Base-by-base conservation (phyloP, 2,888 invertebrate genomes). In the Brachyptera putata region DNA sequence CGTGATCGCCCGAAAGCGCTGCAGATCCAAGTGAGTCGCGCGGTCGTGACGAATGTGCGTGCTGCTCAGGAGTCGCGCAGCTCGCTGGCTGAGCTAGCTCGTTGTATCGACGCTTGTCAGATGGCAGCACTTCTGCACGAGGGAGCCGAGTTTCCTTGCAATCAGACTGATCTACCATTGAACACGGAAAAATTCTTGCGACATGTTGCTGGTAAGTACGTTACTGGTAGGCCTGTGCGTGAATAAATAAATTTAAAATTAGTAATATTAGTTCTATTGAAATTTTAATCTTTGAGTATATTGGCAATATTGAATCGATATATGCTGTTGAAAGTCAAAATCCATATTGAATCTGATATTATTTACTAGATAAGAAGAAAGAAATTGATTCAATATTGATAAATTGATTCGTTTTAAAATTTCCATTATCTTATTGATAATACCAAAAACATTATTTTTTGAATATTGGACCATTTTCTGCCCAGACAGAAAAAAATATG, bases 1-100 rank as follows among this genome's bases (percentile, higher is more conserved):
- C 83, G 87, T 63, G 95, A 95, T 74, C 80, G 95, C 22, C 97
- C 96, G 0, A 88, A 87, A 69, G 87, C 90, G 25, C 79, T 97
- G 66, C 92, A 94, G 70, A 77, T 92, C 30, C 91, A 91, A 75
- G 86, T 89, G 0, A 91, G 92, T 1, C 79, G 91, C 56, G 84
- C 88, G 7, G 76, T 77, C 41, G 71, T 84, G 25, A 84, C 84
- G 2, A 88, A 88, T 70, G 81, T 82, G 9, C 77, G 84, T 53
- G 80, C 82, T 46, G 84, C 84, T 62, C 77, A 79, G 49, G 84
- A 84, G 63, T 77, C 79, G 64, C 61, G 64, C 14, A 79, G 86
- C 71, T 91, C 90, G 0, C 78, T 89, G 61, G 86, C 89, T 0
- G 90, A 93, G 73, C 77, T 95, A 55, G 88, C 90, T 0, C 84